Base-by-base conservation (phyloP, 2,888 invertebrate species). In the Clusia tigrina region DNA sequence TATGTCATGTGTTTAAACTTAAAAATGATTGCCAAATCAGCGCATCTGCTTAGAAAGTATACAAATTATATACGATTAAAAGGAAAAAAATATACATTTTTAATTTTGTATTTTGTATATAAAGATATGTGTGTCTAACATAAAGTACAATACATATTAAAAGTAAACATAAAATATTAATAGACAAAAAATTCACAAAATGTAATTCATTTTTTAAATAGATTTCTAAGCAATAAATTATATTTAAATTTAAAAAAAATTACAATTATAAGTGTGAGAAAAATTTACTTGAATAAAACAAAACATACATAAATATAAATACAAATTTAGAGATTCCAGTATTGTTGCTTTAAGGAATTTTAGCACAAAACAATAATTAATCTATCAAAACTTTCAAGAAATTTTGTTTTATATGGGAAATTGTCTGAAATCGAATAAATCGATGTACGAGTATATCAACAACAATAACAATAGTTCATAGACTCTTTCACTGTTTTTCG, bases 71-170 rank as follows among this genome's bases (percentile, higher is more conserved):
- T 32, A 32, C 6, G 6, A 9, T 32, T 32, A 32, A 32, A 32
- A 32, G 12, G 12, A 32, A 48, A 48, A 15, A 48, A 48, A 48
- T 48, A 3, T 48, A 48, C 48, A 48, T 48, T 48, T 48, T 42
- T n/a, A 17, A 42, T 42, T 42, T 42, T 42, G 6, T 17, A n/a
- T 42, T 42, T 42, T 42, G 9, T 15, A n/a, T 17, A 42, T 42
- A 42, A n/a, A 15, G 42, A 42, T 32, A 42, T 32, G 5, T 42
- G 10, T 42, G 10, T 42, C n/a, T 42, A 42, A n/a, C n/a, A n/a
- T n/a, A n/a, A n/a, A n/a, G n/a, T 32, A 32, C 10, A 10, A 42
- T 42, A 42, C 6, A 42, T n/a, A 42, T 15, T n/a, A 42, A 42
- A 42, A 15, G 42, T 3, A 3, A 42, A 42, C 42, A 17, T 32